Evolutionary conservation across 2,797 vertebrate species (phyloP).

Genomic region (Remorina albescens): DNA sequence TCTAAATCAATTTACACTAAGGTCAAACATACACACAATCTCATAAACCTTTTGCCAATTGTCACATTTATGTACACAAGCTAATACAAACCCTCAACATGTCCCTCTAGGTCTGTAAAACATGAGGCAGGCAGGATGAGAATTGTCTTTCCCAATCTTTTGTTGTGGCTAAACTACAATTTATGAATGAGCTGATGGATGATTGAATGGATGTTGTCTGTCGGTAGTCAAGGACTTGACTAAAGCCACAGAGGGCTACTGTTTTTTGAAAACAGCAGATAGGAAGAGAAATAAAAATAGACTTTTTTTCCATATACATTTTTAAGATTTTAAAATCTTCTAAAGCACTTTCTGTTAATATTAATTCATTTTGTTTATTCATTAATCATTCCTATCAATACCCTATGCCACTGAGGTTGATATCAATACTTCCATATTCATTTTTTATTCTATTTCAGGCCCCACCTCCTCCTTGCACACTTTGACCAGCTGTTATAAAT

Average conservation of each 20-base stretch:
- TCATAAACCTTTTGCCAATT: slow-evolving; percentile 74
- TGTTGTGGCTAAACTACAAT: slow-evolving; percentile 58
- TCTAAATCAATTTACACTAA: slow-evolving; percentile 62
- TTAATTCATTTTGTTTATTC: slow-evolving; percentile 76
- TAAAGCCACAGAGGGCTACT: slow-evolving; percentile 78
- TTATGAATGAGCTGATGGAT: slow-evolving; percentile 59
- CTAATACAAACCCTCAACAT: slow-evolving; percentile 60
- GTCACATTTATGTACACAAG: slow-evolving; percentile 79
- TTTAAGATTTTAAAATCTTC: slow-evolving; percentile 82
- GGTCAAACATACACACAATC: slow-evolving; percentile 68
- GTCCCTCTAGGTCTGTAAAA: slow-evolving; percentile 66
- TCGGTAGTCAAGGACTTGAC: slow-evolving; percentile 76
- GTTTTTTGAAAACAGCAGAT: slow-evolving; percentile 84
- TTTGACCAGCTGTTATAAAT: slow-evolving; percentile 81
- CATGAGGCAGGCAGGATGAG: slow-evolving; percentile 58
- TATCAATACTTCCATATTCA: slow-evolving; percentile 78
- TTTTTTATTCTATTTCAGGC: slow-evolving; percentile 66
- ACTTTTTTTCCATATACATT: slow-evolving; percentile 80
- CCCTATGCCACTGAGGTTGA: slow-evolving; percentile 81
- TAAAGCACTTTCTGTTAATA: slow-evolving; percentile 85
- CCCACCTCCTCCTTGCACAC: slow-evolving; percentile 72
- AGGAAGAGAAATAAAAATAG: slow-evolving; percentile 84
- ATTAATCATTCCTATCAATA: slow-evolving; percentile 80
- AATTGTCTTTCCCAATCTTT: slow-evolving; percentile 37
- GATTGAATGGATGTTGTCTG: slow-evolving; percentile 72